Base-by-base conservation (phyloP, 2,113 vertebrate species). In the Elgaria multicarinata region DNA sequence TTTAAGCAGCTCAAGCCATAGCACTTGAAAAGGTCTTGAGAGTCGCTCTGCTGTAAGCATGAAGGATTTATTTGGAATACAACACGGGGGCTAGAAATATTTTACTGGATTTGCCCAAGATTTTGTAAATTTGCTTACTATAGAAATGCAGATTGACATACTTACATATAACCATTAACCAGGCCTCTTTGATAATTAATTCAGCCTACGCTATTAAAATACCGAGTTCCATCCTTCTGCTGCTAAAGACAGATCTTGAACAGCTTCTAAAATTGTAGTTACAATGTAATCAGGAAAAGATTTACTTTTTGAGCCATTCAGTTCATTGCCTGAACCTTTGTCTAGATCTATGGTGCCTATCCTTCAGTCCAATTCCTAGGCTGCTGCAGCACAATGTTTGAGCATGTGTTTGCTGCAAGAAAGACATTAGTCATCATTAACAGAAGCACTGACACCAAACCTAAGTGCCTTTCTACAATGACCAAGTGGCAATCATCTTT, bases 361-460 rank as follows among this genome's bases (percentile, higher is more conserved):
- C 85, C 75, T 93, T 75, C 83, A 1, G 4, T n/a, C 93, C 91
- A 78, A 87, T 89, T 93, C 74, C 92, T 82, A 66, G 90, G 80
- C 95, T 91, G 92, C 36, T 87, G 95, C 96, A 96, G 95, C 90
- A 89, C 44, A 78, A 95, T 92, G 95, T 94, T 78, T 93, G 96
- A 97, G 96, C 96, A 96, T 94, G 96, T 95, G 93, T 96, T 97
- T 97, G 96, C 96, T 97, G 94, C 89, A 80, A 97, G 96, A 96
- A 97, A 98, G 97, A 97, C 98, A 99, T 99, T 98, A 98, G 98
- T 98, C 98, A 98, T 99, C 98, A 98, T 99, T 99, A 99, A 97
- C 96, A 96, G 97, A 97, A 97, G 96, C 96, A 97, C 96, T 98
- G 98, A 98, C 98, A 98, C 97, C 95, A 97, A 97, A 96, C 97